Base-by-base conservation (phyloP, 2,113 vertebrate genomes). In the Hippocampus barbouri region DNA sequence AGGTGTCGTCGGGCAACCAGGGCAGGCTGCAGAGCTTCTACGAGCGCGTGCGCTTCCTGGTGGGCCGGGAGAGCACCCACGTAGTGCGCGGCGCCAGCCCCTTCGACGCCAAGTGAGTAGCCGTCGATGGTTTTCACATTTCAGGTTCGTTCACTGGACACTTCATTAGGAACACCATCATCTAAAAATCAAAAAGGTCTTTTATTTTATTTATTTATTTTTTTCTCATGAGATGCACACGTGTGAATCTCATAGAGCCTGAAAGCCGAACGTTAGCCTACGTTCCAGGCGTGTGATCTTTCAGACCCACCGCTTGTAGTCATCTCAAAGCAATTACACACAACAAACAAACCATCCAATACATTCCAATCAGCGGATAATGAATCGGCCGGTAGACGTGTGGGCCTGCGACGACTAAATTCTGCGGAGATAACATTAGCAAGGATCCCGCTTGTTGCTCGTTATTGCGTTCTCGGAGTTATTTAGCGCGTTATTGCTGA, bases 41-140 rank as follows among this genome's bases (percentile, higher is more conserved):
- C 0, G 94, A 98, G 53, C 91, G 96, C 12, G 93, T 99, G 83
- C 95, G 91, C 78, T 99, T 99, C 91, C 93, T 99, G 2, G 92
- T 99, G 18, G 95, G 96, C 90, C 93, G 92, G 72, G 96, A 97
- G 90, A 97, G 95, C 92, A 98, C 96, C 4, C 97, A 98, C 1
- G 7, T 94, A 85, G 92, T 98, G 77, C 95, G 94, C 0, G 95
- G 95, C 57, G 91, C 94, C 71, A 98, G 96, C 79, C 97, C 96
- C 53, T 98, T 99, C 40, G 94, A 95, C 7, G 93, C 94, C 89
- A 94, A 94, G 97, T 98, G 82, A 96, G 97, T n/a, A 56, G 23
- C 21, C 53, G 11, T 23, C 23, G 53, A 8, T 16, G 25, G 25
- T 30, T 12, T 6, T 30, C 12, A 30, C 23, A 60, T 60, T 60